Conservation (phyloP, 2,113 vertebrate genomes). For the Brachypodius melanocephalos region DNA sequence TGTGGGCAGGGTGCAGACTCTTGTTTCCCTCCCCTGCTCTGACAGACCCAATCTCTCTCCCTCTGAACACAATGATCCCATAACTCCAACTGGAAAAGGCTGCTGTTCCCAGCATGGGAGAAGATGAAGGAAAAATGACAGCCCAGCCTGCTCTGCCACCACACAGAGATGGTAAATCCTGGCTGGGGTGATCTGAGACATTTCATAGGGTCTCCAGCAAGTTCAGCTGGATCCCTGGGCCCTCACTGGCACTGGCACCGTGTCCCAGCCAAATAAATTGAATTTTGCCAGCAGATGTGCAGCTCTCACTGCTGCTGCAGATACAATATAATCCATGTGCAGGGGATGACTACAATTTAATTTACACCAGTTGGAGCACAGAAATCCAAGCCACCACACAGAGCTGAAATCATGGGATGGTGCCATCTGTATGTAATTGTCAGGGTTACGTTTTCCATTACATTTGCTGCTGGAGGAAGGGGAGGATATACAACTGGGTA, state of each 20-base stretch:
- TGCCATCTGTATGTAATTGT: conserved; percentile 64
- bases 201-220: not conserved
- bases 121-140: not conserved
- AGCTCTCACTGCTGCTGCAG: not conserved
- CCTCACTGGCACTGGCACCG: not conserved
- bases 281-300: not conserved
- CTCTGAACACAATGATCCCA: rapidly evolving
- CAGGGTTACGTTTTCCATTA: conserved; percentile 61
- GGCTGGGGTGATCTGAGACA: not conserved
- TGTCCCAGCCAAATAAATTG: not conserved
- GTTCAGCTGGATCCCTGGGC: not conserved
- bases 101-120: not conserved
- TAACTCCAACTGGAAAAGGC: not conserved
- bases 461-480: conserved; percentile 31
- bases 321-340: not conserved
- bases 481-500: conserved; percentile 41
- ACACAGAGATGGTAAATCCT: not conserved
- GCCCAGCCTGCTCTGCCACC: not conserved
- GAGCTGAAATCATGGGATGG: conserved; percentile 22
- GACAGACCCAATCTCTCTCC: not conserved
- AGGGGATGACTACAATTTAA: conserved; percentile 25
- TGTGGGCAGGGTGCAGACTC: not conserved
- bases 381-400: conserved; percentile 45
- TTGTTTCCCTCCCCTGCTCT: not conserved
- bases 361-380: conserved; percentile 20